These are phyloP conservation scores for Manduca sexta DNA, from an alignment of 1,140 invertebrate genomes.

Conservation along the genomic window DNA sequence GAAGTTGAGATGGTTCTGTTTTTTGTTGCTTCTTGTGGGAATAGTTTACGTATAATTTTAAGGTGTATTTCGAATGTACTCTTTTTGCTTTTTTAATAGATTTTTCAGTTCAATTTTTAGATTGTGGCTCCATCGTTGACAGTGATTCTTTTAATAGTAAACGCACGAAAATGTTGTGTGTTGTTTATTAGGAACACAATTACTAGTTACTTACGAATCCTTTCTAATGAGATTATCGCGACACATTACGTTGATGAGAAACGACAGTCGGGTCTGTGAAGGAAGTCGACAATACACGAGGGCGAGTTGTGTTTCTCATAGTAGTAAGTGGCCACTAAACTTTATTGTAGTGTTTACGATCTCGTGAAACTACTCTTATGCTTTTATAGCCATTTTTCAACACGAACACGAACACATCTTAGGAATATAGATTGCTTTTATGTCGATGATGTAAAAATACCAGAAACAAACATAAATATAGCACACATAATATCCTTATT, in stretches of 20 bases:
- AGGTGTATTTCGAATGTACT: too few relatives aligned
- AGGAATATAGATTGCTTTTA: constrained; percentile 2
- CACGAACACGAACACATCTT: constrained; percentile 4
- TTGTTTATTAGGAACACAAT: background rate
- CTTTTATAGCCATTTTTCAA: constrained; percentile 22
- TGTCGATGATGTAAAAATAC: background rate
- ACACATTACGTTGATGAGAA: constrained; percentile 30
- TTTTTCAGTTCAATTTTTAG: too few relatives aligned
- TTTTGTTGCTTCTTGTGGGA: too few relatives aligned
- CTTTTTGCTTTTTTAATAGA: too few relatives aligned
- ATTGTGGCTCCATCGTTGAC: too few relatives aligned
- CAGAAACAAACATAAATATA: too few relatives aligned
- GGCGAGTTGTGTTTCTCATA: constrained; percentile 13
- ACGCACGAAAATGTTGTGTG: too few relatives aligned
- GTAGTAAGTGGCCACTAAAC: constrained; percentile 53
- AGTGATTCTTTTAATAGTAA: too few relatives aligned
- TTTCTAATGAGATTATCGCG: constrained; percentile 11
- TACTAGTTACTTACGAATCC: background rate
- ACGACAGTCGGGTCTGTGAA: constrained; percentile 18
- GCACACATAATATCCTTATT: too few relatives aligned
- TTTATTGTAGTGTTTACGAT: constrained; percentile 53
- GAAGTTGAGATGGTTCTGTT: too few relatives aligned
- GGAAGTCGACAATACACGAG: constrained; percentile 20
- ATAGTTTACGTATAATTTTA: too few relatives aligned
- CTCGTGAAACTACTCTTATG: constrained; percentile 22